Conservation (phyloP, 2,888 invertebrate species). For the Platerodrilus igneus region DNA sequence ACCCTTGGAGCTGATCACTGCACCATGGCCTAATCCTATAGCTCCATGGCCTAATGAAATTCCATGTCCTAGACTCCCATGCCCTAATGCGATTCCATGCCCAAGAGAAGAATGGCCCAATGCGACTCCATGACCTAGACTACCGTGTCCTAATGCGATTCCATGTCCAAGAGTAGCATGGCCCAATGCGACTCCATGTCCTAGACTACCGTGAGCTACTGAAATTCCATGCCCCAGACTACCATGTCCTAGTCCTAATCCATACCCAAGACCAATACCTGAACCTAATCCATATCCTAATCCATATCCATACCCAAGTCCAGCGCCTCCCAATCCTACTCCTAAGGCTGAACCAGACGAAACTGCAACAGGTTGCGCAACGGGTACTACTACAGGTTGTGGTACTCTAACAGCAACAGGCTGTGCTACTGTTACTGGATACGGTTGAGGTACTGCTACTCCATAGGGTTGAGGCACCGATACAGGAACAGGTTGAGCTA, state of each 20-base stretch:
- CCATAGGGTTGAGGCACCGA: constrained; percentile 34
- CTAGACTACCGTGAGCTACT: constrained; percentile 18
- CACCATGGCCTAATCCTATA: constrained; percentile 12
- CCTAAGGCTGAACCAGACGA: too few relatives aligned
- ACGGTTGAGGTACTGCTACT: constrained; percentile 30
- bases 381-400: constrained; percentile 25
- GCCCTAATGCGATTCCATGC: constrained; percentile 19
- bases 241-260: constrained; percentile 18
- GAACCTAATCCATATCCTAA: constrained; percentile 24
- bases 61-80: constrained; percentile 22
- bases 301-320: constrained; percentile 15
- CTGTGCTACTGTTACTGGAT: constrained; percentile 31
- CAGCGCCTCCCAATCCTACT: constrained; percentile 6
- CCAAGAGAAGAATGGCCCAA: constrained; percentile 20
- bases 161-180: constrained; percentile 19
- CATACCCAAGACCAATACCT: constrained; percentile 16
- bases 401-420: constrained; percentile 33
- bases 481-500: constrained; percentile 35
- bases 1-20: constrained; percentile 8
- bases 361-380: constrained; percentile 26
- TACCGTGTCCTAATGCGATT: constrained; percentile 20
- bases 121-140: constrained; percentile 16
- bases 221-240: constrained; percentile 21
- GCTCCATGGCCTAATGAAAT: constrained; percentile 7
- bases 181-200: constrained; percentile 18